Conservation (phyloP, 2,888 invertebrate genomes). For the Sphaerophoria rueppellii region DNA sequence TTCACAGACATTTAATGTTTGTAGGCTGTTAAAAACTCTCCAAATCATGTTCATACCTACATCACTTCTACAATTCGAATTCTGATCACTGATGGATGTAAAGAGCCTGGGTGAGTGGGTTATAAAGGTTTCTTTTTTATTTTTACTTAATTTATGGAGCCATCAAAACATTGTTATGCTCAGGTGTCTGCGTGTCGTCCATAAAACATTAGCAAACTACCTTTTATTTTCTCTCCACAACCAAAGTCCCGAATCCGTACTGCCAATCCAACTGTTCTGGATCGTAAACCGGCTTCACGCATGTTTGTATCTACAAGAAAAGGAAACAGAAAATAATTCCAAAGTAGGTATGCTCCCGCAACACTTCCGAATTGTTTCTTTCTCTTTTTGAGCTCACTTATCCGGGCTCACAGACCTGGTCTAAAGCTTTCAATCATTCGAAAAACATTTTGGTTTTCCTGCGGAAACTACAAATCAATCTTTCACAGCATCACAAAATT, state of each 20-base stretch:
- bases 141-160: slow-evolving; percentile 18
- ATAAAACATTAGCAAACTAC: slow-evolving; percentile 41
- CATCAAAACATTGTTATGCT: slow-evolving; percentile 45
- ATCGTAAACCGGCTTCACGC: slow-evolving; percentile 67
- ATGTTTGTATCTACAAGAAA: slow-evolving; percentile 53
- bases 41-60: too few species aligned
- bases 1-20: too few species aligned
- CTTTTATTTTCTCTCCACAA: slow-evolving; percentile 45
- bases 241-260: slow-evolving; percentile 25
- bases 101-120: neutral
- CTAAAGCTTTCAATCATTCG: too few species aligned
- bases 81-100: too few species aligned
- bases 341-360: slow-evolving; percentile 41
- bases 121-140: neutral
- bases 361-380: slow-evolving; percentile 67
- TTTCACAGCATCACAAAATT: neutral
- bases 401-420: too few species aligned
- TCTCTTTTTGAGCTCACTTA: slow-evolving; percentile 27
- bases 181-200: slow-evolving; percentile 48
- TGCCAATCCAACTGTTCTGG: neutral
- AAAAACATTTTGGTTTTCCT: too few species aligned
- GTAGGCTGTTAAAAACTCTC: too few species aligned
- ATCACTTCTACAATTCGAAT: too few species aligned
- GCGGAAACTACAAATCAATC: too few species aligned
- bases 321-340: slow-evolving; percentile 38